Evolutionary conservation across 2,888 invertebrate species (phyloP).

Genomic region (Phaonia tiefii): DNA sequence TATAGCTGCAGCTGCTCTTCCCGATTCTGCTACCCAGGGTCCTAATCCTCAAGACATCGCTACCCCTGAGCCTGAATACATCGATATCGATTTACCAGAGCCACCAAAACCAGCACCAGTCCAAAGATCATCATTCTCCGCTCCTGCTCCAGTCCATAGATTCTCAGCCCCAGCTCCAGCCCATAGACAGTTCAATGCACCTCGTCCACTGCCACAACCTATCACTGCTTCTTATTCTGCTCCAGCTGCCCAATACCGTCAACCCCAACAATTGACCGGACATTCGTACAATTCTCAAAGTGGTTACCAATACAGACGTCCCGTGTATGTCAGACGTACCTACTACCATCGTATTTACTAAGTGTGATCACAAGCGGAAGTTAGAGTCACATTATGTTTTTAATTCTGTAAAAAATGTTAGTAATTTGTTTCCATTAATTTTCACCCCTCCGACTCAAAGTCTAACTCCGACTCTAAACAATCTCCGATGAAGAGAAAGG

Average conservation of each 20-base stretch:
- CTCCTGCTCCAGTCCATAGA: slow-evolving; percentile 62
- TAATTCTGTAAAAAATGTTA: slow-evolving; percentile 25
- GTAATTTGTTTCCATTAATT: slow-evolving; percentile 10
- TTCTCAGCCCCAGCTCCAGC: slow-evolving; percentile 7
- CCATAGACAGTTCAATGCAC: slow-evolving; percentile 35
- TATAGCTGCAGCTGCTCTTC: slow-evolving; percentile 73
- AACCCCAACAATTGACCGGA: slow-evolving; percentile 64
- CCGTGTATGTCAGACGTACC: slow-evolving; percentile 76
- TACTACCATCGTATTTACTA: slow-evolving; percentile 75
- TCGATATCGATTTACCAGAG: slow-evolving; percentile 78
- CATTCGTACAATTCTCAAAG: slow-evolving; percentile 72
- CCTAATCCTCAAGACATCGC: slow-evolving; percentile 80
- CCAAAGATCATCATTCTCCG: slow-evolving; percentile 39
- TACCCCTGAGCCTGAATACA: slow-evolving; percentile 79
- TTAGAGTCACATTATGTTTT: slow-evolving; percentile 2
- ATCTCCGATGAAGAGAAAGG: not conserved
- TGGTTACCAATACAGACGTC: slow-evolving; percentile 78
- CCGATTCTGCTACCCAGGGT: slow-evolving; percentile 79
- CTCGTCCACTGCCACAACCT: slow-evolving; percentile 47
- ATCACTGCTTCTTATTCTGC: slow-evolving; percentile 24
- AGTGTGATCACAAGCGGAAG: slow-evolving; percentile 28
- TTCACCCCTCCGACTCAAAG: slow-evolving; percentile 8
- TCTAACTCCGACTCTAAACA: not conserved
- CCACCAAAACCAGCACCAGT: slow-evolving; percentile 69
- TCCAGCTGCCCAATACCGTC: slow-evolving; percentile 17